Conservation (phyloP, 2,888 invertebrate species). For the Chrysolina haemoptera region DNA sequence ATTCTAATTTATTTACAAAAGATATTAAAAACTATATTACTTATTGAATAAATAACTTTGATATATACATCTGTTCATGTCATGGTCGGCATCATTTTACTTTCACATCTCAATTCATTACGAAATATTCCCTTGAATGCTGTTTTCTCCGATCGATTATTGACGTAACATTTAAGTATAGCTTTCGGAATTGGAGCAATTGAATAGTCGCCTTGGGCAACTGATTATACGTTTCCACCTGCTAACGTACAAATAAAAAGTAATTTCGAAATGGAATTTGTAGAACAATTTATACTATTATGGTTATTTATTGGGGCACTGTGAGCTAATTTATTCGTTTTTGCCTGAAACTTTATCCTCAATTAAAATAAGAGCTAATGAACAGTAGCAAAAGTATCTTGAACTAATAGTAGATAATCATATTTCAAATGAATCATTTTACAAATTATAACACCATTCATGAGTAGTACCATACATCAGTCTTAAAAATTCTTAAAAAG, state of each 20-base stretch:
- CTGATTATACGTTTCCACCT: neutral
- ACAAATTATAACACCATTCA: too few species aligned
- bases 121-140: neutral
- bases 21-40: neutral
- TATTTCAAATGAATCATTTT: too few species aligned
- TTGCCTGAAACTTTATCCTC: too few species aligned
- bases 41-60: neutral
- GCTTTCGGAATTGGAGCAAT: neutral
- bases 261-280: neutral
- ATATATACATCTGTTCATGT: neutral
- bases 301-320: neutral
- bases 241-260: neutral
- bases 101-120: neutral
- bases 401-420: too few species aligned
- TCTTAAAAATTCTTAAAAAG: too few species aligned
- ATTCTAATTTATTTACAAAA: slow-evolving; percentile 12
- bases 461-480: too few species aligned
- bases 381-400: too few species aligned
- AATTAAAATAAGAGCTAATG: too few species aligned
- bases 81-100: neutral
- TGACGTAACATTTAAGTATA: neutral
- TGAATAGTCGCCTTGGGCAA: neutral
- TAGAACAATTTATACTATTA: neutral
- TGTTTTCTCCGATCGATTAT: neutral
- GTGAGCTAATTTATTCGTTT: too few species aligned